These are phyloP conservation scores for Ditylenchus dipsaci DNA, from an alignment of 1,140 invertebrate genomes.

Conservation along the genomic window DNA sequence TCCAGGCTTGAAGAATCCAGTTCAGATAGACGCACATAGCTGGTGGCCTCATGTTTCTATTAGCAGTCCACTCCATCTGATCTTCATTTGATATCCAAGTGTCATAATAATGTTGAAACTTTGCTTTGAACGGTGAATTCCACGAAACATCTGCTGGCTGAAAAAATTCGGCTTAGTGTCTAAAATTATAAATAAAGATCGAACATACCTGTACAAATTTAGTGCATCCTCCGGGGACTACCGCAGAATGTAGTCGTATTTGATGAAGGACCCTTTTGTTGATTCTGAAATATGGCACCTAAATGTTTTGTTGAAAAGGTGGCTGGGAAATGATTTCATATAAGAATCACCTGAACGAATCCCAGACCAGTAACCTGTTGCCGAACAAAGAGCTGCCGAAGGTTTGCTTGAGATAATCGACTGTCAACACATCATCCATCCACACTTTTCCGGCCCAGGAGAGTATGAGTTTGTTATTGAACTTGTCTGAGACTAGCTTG, in stretches of 20 bases:
- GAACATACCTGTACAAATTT: slow-evolving; percentile 2
- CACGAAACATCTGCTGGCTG: neutral
- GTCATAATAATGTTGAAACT: neutral
- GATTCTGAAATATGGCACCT: neutral
- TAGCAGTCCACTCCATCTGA: too few relatives aligned
- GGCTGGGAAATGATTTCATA: too few relatives aligned
- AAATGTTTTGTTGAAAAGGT: too few relatives aligned
- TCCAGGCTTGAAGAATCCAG: slow-evolving; percentile 1
- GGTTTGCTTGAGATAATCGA: neutral
- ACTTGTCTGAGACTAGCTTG: neutral
- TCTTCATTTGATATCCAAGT: too few relatives aligned
- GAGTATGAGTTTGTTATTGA: neutral
- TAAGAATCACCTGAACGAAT: neutral
- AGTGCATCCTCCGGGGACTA: neutral
- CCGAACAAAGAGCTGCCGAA: slow-evolving; percentile 1
- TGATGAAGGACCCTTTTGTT: neutral
- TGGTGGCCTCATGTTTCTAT: too few relatives aligned
- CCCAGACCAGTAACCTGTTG: neutral
- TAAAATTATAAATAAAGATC: neutral
- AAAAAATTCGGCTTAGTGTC: neutral
- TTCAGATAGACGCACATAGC: neutral
- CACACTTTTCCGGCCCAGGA: too few relatives aligned
- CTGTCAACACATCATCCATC: too few relatives aligned
- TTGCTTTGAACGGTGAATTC: neutral
- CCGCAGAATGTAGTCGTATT: neutral